phyloP scores from a whole-genome alignment of 1,140 invertebrate genomes.

The Heterodera schachtii region DNA sequence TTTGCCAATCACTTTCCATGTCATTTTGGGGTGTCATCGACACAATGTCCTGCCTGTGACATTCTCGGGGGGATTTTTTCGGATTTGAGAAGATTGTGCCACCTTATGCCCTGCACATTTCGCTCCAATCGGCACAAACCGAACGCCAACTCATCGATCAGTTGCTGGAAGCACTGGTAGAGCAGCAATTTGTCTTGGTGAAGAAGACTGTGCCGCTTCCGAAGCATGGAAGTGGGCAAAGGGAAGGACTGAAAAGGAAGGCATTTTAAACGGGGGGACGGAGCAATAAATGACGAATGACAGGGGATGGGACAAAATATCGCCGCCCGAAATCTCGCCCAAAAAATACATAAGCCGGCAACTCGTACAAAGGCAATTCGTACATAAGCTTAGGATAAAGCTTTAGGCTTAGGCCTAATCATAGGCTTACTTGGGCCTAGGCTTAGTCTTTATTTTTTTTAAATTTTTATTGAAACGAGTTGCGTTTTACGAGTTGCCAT shows the following conservation, averaged over 20 bases:
- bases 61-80: background rate
- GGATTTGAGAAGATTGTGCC: background rate
- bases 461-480: no score
- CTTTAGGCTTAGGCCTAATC: no score
- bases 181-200: conserved; percentile 61
- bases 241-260: background rate
- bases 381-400: no score
- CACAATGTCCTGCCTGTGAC: conserved; percentile 7
- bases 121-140: conserved; percentile 50
- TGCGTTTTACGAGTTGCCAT: no score
- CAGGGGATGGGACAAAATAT: no score
- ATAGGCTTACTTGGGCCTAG: no score
- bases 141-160: conserved; percentile 55
- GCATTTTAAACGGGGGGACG: background rate
- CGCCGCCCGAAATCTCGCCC: no score
- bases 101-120: conserved; percentile 52
- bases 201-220: conserved; percentile 57
- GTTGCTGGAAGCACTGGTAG: conserved; percentile 63
- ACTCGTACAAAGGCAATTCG: no score
- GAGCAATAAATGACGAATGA: no score
- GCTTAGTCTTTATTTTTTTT: no score
- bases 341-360: no score
- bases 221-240: conserved; percentile 4
- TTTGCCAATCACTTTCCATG: conserved; percentile 60
- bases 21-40: conserved; percentile 51